phyloP scores from a whole-genome alignment of 2,888 invertebrate species.

The Caenorhabditis zanzibari region DNA sequence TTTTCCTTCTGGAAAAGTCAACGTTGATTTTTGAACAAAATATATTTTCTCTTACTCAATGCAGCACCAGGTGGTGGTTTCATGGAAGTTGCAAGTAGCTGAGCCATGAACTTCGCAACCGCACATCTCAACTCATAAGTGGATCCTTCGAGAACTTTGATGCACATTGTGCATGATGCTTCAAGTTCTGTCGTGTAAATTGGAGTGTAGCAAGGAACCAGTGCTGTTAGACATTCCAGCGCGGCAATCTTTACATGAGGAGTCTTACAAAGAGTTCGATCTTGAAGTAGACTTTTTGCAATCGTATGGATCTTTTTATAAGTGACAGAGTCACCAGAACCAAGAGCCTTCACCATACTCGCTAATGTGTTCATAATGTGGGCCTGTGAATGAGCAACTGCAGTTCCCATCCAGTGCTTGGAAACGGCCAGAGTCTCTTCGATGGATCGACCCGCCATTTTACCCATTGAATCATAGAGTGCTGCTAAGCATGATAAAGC shows the following conservation, averaged over 20 bases:
- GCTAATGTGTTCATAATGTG: conserved; percentile 98
- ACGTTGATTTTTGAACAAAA: background rate
- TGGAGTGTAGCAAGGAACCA: conserved; percentile 91
- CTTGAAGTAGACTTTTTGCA: conserved; percentile 91
- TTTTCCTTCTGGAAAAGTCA: conserved; percentile 56
- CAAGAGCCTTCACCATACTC: conserved; percentile 95
- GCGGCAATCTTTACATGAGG: conserved; percentile 95
- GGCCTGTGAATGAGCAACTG: conserved; percentile 93
- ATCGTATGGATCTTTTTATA: conserved; percentile 94
- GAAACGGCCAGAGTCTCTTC: conserved; percentile 97
- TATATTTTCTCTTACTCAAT: conserved; percentile 50
- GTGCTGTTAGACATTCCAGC: conserved; percentile 91
- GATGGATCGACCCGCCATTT: conserved; percentile 99
- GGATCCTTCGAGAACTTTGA: conserved; percentile 91
- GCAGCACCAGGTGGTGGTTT: conserved; percentile 69
- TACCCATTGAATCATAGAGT: conserved; percentile 97
- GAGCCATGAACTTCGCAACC: conserved; percentile 93
- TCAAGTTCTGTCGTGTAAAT: conserved; percentile 88
- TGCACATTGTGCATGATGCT: conserved; percentile 77
- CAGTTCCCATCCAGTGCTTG: conserved; percentile 92
- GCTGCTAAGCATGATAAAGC: conserved; percentile 94
- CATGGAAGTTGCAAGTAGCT: conserved; percentile 88
- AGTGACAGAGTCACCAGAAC: conserved; percentile 91
- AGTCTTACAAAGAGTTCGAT: conserved; percentile 93
- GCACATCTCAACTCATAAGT: conserved; percentile 94